phyloP scores from a whole-genome alignment of 2,113 vertebrate species.

The Blennius ocellaris region DNA sequence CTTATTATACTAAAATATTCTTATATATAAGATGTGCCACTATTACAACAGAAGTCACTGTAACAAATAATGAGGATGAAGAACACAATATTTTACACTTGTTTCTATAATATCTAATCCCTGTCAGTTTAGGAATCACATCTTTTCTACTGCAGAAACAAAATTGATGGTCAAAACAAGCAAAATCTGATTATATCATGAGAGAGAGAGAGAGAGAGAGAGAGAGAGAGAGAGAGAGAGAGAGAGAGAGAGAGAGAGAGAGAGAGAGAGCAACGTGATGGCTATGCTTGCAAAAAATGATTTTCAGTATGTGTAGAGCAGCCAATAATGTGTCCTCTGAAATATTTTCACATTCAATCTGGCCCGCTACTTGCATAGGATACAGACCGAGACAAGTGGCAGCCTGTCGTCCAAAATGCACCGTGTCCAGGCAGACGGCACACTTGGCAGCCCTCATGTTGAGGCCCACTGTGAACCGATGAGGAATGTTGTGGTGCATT shows the following conservation, averaged over 20 bases:
- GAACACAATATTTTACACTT: background rate
- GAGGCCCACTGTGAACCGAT: constrained; percentile 96
- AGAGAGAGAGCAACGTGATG: constrained; percentile 7
- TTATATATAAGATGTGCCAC: background rate
- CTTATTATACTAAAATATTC: background rate
- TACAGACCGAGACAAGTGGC: constrained; percentile 93
- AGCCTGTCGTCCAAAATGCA: constrained; percentile 98
- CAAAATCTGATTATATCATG: constrained; percentile 13
- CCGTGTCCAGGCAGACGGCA: constrained; percentile 95
- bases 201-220: constrained; percentile 12
- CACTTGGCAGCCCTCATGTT: constrained; percentile 99
- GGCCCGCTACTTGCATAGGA: constrained; percentile 9
- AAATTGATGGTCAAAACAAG: constrained; percentile 2
- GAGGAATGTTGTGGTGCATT: constrained; percentile 99
- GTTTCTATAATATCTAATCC: background rate
- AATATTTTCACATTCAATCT: constrained; percentile 28
- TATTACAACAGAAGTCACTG: background rate
- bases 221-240: constrained; percentile 20
- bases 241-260: constrained; percentile 9
- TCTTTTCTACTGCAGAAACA: background rate
- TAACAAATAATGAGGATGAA: background rate
- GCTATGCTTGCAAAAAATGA: background rate
- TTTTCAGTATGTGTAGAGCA: constrained; percentile 18
- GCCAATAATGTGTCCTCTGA: constrained; percentile 40
- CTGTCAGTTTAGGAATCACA: background rate